Percentiles rank a stretch among this genome's conserved stretches.
Conservation (phyloP, 1,140 invertebrate species). For the Pemphigus obesinymphae region DNA sequence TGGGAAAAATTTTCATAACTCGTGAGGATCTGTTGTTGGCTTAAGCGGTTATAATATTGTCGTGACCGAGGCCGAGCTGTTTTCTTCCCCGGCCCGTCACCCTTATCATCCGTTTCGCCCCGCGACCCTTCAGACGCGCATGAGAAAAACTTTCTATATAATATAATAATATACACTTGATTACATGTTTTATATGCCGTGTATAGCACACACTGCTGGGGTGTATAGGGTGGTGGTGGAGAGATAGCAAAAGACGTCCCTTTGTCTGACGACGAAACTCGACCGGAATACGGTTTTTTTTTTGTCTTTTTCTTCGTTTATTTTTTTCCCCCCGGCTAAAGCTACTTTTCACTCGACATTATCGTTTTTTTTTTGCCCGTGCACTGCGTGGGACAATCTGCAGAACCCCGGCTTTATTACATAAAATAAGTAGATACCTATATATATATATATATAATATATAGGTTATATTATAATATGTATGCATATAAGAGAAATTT, state of each 20-base stretch:
- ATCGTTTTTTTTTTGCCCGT: no score
- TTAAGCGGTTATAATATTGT: constrained; percentile 41
- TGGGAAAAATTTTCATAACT: constrained; percentile 41
- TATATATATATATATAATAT: background rate
- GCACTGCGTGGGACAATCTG: background rate
- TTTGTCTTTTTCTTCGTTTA: background rate
- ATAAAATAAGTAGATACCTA: no score
- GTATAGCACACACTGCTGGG: no score
- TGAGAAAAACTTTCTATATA: constrained; percentile 28
- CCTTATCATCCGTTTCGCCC: background rate
- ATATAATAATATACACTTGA: constrained; percentile 38
- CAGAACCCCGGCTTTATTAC: background rate
- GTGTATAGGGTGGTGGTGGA: background rate
- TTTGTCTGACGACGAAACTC: constrained; percentile 21
- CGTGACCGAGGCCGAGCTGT: constrained; percentile 9
- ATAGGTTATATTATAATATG: no score
- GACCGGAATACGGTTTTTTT: constrained; percentile 17
- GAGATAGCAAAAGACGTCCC: background rate
- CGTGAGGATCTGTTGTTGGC: constrained; percentile 3
- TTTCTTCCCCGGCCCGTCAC: background rate
- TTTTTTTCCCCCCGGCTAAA: background rate
- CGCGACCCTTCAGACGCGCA: background rate
- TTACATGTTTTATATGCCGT: constrained; percentile 38
- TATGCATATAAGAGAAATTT: background rate
- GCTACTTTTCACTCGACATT: constrained; percentile 38